phyloP scores from a whole-genome alignment of 2,888 invertebrate species.

The Dinocampus coccinellae region DNA sequence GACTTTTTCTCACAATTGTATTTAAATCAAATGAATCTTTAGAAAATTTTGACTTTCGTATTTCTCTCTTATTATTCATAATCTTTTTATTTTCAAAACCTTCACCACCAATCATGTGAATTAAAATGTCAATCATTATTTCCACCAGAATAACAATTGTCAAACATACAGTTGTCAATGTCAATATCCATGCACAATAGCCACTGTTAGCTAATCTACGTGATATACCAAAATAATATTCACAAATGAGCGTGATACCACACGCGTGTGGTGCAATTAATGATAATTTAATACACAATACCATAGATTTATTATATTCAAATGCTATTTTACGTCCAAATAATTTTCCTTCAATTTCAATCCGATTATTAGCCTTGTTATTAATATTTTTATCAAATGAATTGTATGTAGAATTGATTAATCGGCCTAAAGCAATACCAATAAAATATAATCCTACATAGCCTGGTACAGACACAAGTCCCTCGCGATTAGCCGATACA shows the following conservation, averaged over 20 bases:
- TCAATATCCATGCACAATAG: constrained; percentile 84
- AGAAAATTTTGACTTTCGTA: constrained; percentile 37
- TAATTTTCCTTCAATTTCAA: constrained; percentile 45
- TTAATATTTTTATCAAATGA: constrained; percentile 29
- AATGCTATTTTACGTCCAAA: constrained; percentile 44
- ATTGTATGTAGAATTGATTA: constrained; percentile 66
- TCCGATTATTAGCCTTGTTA: constrained; percentile 34
- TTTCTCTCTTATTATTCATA: neutral
- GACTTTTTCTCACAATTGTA: constrained; percentile 57
- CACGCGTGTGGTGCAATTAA: constrained; percentile 63
- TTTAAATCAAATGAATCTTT: constrained; percentile 33
- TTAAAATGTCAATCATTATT: constrained; percentile 66
- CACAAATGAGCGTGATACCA: constrained; percentile 69
- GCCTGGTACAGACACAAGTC: constrained; percentile 86
- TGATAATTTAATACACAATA: constrained; percentile 60
- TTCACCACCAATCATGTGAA: constrained; percentile 34
- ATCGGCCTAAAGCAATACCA: constrained; percentile 76
- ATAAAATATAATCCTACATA: constrained; percentile 87
- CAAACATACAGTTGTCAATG: constrained; percentile 74
- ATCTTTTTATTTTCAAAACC: constrained; percentile 2
- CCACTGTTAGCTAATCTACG: constrained; percentile 87
- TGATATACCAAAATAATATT: constrained; percentile 75
- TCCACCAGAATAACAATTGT: constrained; percentile 74
- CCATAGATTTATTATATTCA: constrained; percentile 53
- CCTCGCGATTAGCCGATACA: constrained; percentile 91